Conservation (phyloP, 2,888 invertebrate genomes). For the Hypercompe scribonia region DNA sequence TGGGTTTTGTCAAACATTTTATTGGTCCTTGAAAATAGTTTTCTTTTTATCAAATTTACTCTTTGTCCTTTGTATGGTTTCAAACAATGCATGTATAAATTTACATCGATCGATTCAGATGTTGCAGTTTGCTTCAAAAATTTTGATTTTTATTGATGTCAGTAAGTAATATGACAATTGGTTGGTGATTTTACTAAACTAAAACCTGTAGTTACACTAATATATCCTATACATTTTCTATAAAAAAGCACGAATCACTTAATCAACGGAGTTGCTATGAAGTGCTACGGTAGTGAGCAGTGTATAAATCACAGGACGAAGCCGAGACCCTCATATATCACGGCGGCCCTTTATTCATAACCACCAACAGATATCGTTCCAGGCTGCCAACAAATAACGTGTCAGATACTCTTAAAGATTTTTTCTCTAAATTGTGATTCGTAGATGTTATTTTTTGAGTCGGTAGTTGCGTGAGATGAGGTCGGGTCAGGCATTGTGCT, state of each 20-base stretch:
- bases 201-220: background rate
- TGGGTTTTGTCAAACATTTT: background rate
- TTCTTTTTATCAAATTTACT: background rate
- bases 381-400: conserved; percentile 48
- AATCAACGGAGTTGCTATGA: conserved; percentile 10
- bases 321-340: conserved; percentile 65
- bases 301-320: conserved; percentile 39
- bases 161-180: background rate
- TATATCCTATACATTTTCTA: background rate
- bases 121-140: background rate
- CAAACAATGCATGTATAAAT: background rate
- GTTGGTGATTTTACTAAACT: background rate
- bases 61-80: background rate
- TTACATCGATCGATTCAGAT: background rate
- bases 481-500: conserved; percentile 62
- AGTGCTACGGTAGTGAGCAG: conserved; percentile 19
- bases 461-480: conserved; percentile 44
- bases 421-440: conserved; percentile 52
- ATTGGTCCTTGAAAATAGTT: background rate
- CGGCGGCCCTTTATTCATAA: conserved; percentile 54
- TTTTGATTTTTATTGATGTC: background rate
- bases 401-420: conserved; percentile 38
- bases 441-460: conserved; percentile 45
- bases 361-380: conserved; percentile 63
- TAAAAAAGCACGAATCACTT: conserved; percentile 8